Conservation (phyloP, 2,113 vertebrate species). For the Psephotus haematonotus region DNA sequence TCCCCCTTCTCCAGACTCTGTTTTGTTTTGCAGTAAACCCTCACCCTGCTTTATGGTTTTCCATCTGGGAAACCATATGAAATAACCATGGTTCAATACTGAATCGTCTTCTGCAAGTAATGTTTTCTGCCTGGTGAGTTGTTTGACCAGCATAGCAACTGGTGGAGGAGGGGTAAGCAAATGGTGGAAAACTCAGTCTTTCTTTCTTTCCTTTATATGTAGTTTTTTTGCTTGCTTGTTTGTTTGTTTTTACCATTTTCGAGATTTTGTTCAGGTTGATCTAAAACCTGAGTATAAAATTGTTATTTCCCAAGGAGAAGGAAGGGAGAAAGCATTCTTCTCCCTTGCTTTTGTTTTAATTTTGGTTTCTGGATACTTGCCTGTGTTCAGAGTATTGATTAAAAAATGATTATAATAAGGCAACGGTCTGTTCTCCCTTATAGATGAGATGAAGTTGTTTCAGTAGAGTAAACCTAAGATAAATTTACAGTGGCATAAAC, state of each 20-base stretch:
- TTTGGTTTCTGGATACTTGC: not conserved
- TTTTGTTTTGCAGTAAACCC: slow-evolving; percentile 27
- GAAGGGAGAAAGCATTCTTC: not conserved
- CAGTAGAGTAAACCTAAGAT: not conserved
- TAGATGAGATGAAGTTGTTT: not conserved
- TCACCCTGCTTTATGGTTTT: slow-evolving; percentile 12
- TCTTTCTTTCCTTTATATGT: not conserved
- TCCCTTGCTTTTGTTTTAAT: not conserved
- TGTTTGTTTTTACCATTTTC: not conserved
- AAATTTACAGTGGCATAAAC: not conserved
- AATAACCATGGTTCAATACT: not conserved
- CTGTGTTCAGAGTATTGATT: not conserved
- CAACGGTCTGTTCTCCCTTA: not conserved
- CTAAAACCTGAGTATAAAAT: not conserved
- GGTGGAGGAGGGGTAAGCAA: not conserved
- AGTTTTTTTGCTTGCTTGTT: not conserved
- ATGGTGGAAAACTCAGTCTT: not conserved
- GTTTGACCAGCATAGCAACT: not conserved
- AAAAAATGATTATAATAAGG: not conserved
- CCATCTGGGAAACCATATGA: slow-evolving; percentile 52
- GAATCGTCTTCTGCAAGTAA: not conserved
- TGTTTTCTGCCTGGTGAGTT: not conserved
- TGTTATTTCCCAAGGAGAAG: not conserved
- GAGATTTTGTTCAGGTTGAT: not conserved
- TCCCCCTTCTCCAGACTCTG: slow-evolving; percentile 7